Evolutionary conservation across 2,797 vertebrate species (phyloP).

Genomic region (Knipowitschia caucasica): DNA sequence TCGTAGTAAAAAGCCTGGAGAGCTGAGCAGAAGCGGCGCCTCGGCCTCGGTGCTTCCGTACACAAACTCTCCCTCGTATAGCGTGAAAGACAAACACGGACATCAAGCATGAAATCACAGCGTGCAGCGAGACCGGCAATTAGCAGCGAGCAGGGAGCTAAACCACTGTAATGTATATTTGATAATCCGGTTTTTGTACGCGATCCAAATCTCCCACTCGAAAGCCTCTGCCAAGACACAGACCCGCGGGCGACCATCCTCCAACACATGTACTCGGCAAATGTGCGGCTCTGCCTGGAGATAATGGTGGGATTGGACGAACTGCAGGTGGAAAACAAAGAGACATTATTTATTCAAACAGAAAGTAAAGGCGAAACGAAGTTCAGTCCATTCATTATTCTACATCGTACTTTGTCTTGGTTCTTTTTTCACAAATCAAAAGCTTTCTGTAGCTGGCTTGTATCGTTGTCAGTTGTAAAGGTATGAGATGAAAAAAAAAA

Average conservation of each 20-base stretch:
- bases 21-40: neutral
- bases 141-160: constrained; percentile 34
- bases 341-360: neutral
- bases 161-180: constrained; percentile 46
- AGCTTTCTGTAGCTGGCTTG: no score
- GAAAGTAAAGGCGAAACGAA: no score
- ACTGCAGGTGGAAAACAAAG: constrained; percentile 15
- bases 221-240: constrained; percentile 38
- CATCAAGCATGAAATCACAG: constrained; percentile 45
- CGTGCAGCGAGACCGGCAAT: constrained; percentile 30
- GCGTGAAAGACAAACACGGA: constrained; percentile 39
- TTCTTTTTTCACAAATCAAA: no score
- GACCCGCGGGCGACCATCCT: constrained; percentile 30
- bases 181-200: constrained; percentile 35
- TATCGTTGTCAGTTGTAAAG: no score
- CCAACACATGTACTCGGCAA: constrained; percentile 7
- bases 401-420: no score
- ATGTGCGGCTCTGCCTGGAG: neutral
- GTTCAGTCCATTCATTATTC: no score
- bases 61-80: constrained; percentile 16
- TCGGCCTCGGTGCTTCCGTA: constrained; percentile 12
- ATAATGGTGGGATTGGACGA: neutral
- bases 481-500: no score
- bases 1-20: neutral
- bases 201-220: constrained; percentile 37